Base-by-base conservation (phyloP, 2,113 vertebrate genomes). In the Amblyopsis rosae region DNA sequence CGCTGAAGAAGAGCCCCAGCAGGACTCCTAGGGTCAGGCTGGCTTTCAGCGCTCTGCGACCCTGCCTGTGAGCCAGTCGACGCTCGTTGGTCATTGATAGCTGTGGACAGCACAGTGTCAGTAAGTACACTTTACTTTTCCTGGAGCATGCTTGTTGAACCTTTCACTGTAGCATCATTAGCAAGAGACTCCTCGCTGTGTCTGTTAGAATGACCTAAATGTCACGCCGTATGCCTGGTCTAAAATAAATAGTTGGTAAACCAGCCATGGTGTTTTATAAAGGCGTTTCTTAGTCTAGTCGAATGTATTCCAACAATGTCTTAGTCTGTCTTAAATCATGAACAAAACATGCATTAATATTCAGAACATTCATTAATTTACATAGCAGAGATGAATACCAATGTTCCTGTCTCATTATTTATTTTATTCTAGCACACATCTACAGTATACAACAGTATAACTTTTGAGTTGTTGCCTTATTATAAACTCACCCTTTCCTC, bases 21-120 rank as follows among this genome's bases (percentile, higher is more conserved):
- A 98, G 92, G 73, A 98, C 90, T 50, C 98, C 97, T 81, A 98
- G 90, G 0, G 98, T 99, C 86, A 98, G 92, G 41, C 96, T 99
- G 88, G 98, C 98, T 87, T 99, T 99, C 75, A 98, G 85, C 0
- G 96, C 97, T 84, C 94, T 94, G 69, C 93, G 94, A 79, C 96
- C 96, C 83, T 99, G 96, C 69, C 95, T 95, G 88, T 89, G 95
- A 67, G 92, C 75, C 49, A 96, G 91, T 13, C 91, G 93, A n/a
- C 94, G 91, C 87, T 97, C 96, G 0, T 89, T 93, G n/a, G 87
- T 46, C 16, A 91, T 91, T 0, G 67, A 92, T 0, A 82, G 73
- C 91, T 93, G 81, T 9, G 45, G 58, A 71, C 54, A 72, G 48
- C 57, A 16, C 11, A 33, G 48, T 64, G 56, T 33, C 11, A 58